Evolutionary conservation across 2,113 vertebrate genomes (phyloP), one percentile per base, ranked within the genome.

Genomic region (Strix aluco): DNA sequence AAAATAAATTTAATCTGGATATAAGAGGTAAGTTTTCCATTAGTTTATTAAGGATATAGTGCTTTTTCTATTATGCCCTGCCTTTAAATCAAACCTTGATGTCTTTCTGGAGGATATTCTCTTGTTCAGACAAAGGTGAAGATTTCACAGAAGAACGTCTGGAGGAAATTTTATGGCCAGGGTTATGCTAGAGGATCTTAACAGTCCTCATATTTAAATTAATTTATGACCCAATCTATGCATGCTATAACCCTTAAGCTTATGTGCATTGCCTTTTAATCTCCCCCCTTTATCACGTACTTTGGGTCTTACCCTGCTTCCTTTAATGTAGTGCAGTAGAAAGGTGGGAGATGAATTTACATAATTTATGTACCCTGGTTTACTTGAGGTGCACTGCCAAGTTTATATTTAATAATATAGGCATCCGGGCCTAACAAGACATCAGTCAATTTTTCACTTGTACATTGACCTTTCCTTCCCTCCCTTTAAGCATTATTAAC

Each of bases 401-500:
- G n/a, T 90, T 95, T 71, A 34, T 78, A 88, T 63, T 86, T 83
- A 90, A 95, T 81, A 92, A 92, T 90, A 51, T 1, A 80, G 67
- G 92, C 67, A 90, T 29, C 63, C 2, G 4, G 42, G 40, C 75
- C 92, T 93, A 93, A 94, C 1, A 1, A 95, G 95, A 86, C 88
- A 95, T 78, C 73, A 88, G 86, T 67, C 88, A 62, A 86, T 92
- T 86, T 70, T 93, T 92, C 90, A 88, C 86, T 92, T 54, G 71
- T 55, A 23, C 71, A 11, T 5, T 83, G 85, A 95, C 92, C 92
- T 83, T 93, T 88, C 71, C 32, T 86, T 86, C 85, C 74, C 46
- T 95, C 17, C 42, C 69, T 70, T 77, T 55, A 73, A 78, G 63
- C 86, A 47, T 67, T 83, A 93, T 88, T 94, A 94, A 95, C 88